A percentile compares a stretch with the other conserved stretches of the same genome.
Evolutionary conservation across 2,888 invertebrate genomes (phyloP).

Genomic region (Axea sp.): DNA sequence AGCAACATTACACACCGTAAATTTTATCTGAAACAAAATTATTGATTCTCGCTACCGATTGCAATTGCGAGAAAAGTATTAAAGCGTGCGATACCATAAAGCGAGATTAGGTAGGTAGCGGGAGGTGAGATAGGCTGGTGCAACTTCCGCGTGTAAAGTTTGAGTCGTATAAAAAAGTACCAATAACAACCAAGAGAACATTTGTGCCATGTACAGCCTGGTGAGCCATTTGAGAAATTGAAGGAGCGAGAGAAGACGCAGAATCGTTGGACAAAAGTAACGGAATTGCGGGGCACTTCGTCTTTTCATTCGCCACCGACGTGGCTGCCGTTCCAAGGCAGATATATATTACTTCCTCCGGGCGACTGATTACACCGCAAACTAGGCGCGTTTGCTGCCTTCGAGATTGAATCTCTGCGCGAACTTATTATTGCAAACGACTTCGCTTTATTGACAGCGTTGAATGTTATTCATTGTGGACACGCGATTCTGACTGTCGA

Average conservation of each 20-base stretch:
- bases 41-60: too few species aligned
- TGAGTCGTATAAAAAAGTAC: conserved; percentile 15
- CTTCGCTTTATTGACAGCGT: conserved; percentile 57
- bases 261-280: conserved; percentile 47
- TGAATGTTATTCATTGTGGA: conserved; percentile 47
- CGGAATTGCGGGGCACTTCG: conserved; percentile 45
- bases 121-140: conserved; percentile 28
- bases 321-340: conserved; percentile 47
- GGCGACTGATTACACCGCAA: conserved; percentile 57
- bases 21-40: too few species aligned
- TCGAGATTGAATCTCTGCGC: conserved; percentile 55
- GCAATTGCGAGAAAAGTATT: too few species aligned
- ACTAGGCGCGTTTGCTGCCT: conserved; percentile 51
- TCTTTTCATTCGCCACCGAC: conserved; percentile 50
- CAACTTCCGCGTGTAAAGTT: conserved; percentile 47
- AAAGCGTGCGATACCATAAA: conserved; percentile 36
- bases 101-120: conserved; percentile 26
- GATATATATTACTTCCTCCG: conserved; percentile 52
- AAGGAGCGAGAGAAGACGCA: conserved; percentile 34
- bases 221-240: conserved; percentile 40
- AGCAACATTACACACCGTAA: too few species aligned
- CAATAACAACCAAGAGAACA: conserved; percentile 20
- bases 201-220: conserved; percentile 16
- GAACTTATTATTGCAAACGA: conserved; percentile 60
- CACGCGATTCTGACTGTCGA: conserved; percentile 42